A percentile compares a stretch with the other conserved stretches of the same genome.
Evolutionary conservation across 2,797 vertebrate genomes (phyloP).

Genomic region (Potorous gilbertii): DNA sequence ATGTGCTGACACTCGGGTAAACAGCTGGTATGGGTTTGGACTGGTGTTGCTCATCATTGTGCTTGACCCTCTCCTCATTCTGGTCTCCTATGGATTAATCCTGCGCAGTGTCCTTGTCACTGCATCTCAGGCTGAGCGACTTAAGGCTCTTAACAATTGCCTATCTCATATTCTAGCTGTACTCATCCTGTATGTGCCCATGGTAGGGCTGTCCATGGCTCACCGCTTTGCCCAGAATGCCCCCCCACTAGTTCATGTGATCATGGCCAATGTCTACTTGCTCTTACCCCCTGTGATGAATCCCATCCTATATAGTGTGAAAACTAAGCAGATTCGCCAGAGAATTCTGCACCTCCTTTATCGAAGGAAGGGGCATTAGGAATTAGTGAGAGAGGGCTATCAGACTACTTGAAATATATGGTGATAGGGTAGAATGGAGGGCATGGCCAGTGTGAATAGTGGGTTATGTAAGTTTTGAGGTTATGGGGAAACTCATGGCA

Average conservation of each 20-base stretch:
- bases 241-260: slow-evolving; percentile 4
- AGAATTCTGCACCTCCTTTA: not conserved
- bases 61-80: slow-evolving; percentile 33
- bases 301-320: slow-evolving; percentile 50
- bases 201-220: slow-evolving; percentile 38
- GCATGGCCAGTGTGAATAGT: not conserved
- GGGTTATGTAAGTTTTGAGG: not conserved
- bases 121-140: not conserved
- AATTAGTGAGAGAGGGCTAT: not conserved
- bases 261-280: slow-evolving; percentile 41
- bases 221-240: slow-evolving; percentile 34
- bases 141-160: slow-evolving; percentile 58
- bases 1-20: slow-evolving; percentile 17
- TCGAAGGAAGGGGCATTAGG: not conserved
- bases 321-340: slow-evolving; percentile 27
- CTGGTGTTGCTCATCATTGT: not conserved
- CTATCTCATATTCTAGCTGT: slow-evolving; percentile 44
- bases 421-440: not conserved
- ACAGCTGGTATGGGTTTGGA: slow-evolving; percentile 8
- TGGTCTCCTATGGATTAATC: slow-evolving; percentile 50
- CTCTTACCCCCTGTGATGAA: slow-evolving; percentile 42
- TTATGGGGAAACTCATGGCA: not conserved
- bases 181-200: slow-evolving; percentile 27
- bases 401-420: not conserved
- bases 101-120: slow-evolving; percentile 11